Conservation (phyloP, 2,888 invertebrate genomes). For the Seladonia tumulorum region DNA sequence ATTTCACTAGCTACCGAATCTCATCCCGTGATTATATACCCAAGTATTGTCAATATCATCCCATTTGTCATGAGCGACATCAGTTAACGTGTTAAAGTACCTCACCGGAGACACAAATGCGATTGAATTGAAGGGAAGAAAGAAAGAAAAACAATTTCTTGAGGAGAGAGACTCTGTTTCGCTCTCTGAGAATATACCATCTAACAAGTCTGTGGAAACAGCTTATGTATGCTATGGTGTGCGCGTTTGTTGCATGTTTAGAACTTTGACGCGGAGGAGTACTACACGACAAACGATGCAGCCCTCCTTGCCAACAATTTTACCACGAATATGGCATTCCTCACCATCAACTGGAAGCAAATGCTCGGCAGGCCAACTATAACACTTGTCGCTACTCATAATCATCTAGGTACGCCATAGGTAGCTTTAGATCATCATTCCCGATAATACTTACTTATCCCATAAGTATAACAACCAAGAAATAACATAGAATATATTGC, state of each 20-base stretch:
- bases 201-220: constrained; percentile 42
- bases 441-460: constrained; percentile 19
- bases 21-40: constrained; percentile 15
- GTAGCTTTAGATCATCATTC: constrained; percentile 59
- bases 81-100: constrained; percentile 32
- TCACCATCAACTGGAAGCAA: constrained; percentile 98
- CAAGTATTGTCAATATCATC: constrained; percentile 29
- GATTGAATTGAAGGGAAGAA: constrained; percentile 13
- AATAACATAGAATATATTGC: constrained; percentile 22
- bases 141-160: constrained; percentile 25
- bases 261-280: constrained; percentile 96
- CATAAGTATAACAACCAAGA: constrained; percentile 5
- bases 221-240: constrained; percentile 75
- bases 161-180: constrained; percentile 34
- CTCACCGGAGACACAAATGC: constrained; percentile 20
- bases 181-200: constrained; percentile 34
- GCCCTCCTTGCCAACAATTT: constrained; percentile 97
- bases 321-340: constrained; percentile 96
- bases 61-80: constrained; percentile 50
- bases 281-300: constrained; percentile 98
- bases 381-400: constrained; percentile 94
- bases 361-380: constrained; percentile 98
- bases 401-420: constrained; percentile 90
- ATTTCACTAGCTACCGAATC: constrained; percentile 39
- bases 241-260: constrained; percentile 85